phyloP scores from a whole-genome alignment of 2,113 vertebrate genomes.

The Malurus melanocephalus region DNA sequence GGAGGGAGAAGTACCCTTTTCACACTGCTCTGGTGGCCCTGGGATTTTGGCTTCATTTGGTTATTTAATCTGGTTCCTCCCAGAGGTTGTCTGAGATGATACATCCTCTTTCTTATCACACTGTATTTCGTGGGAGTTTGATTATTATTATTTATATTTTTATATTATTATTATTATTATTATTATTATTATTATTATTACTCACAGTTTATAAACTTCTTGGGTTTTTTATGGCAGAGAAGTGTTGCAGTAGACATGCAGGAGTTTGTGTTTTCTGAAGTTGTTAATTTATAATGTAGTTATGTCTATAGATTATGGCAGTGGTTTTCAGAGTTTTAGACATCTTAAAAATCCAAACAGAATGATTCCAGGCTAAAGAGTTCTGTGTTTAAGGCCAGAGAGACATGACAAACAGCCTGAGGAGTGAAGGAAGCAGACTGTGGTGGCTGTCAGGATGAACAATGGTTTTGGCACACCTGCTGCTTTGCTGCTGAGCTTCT shows the following conservation, averaged over 20 bases:
- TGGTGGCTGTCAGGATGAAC: slow-evolving; percentile 42
- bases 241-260: neutral
- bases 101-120: neutral
- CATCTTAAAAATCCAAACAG: neutral
- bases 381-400: neutral
- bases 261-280: neutral
- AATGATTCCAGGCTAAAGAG: neutral
- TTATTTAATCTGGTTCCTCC: neutral
- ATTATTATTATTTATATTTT: neutral
- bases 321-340: neutral
- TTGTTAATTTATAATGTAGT: neutral
- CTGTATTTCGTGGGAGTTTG: neutral
- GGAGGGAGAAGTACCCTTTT: neutral
- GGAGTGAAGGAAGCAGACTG: slow-evolving; percentile 31
- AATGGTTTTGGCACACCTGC: slow-evolving; percentile 56
- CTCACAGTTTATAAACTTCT: neutral
- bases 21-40: fast-evolving
- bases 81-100: neutral
- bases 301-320: neutral
- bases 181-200: too few species aligned
- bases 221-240: neutral
- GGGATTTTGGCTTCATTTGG: neutral
- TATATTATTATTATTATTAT: neutral
- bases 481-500: neutral
- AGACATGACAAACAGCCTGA: neutral